phyloP scores from a whole-genome alignment of 2,888 invertebrate species.

The Latrodectus hesperus region DNA sequence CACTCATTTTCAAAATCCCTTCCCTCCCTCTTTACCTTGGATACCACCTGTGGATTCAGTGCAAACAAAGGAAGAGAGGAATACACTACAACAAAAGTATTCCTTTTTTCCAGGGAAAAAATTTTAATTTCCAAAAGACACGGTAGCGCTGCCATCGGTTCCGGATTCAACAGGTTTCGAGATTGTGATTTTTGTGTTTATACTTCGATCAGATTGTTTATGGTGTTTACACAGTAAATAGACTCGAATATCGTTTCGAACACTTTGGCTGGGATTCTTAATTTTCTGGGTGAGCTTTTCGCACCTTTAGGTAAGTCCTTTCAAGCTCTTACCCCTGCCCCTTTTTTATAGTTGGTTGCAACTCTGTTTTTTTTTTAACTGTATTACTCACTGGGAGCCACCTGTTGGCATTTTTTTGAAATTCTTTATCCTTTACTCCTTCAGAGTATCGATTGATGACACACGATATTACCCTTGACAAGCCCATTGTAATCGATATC shows the following conservation, averaged over 20 bases:
- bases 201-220: not conserved
- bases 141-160: conserved; percentile 15
- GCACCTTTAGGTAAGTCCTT: not conserved
- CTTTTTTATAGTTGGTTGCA: no score
- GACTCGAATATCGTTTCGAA: not conserved
- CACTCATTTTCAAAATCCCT: not conserved
- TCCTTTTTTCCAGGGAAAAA: no score
- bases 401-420: not conserved
- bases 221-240: not conserved
- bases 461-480: no score
- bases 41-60: no score
- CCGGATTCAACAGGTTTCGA: conserved; percentile 45
- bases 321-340: no score
- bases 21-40: no score
- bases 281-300: not conserved
- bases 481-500: no score
- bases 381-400: not conserved
- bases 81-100: no score
- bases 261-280: no score
- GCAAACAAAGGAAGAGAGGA: no score
- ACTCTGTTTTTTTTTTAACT: not conserved
- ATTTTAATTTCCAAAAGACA: not conserved
- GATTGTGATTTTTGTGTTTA: conserved; percentile 5
- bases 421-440: not conserved
- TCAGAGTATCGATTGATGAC: not conserved